Conservation (phyloP, 2,888 invertebrate genomes). For the Xylota segnis region DNA sequence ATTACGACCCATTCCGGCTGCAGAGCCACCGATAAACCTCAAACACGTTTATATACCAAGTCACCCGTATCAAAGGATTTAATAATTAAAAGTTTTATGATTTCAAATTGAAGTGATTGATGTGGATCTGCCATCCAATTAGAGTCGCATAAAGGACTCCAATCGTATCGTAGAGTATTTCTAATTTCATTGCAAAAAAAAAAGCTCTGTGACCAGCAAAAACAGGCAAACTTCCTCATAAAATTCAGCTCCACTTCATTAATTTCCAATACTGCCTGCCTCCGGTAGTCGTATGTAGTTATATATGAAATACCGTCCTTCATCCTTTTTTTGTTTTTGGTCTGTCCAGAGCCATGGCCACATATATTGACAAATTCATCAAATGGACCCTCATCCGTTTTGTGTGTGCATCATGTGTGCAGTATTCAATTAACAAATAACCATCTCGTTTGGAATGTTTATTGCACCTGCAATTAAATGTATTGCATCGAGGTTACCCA, state of each 20-base stretch:
- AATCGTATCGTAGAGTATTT: neutral
- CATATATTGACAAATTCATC: slow-evolving; percentile 40
- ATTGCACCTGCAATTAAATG: slow-evolving; percentile 76
- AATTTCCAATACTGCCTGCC: slow-evolving; percentile 37
- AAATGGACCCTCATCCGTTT: slow-evolving; percentile 54
- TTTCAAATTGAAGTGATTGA: too few species aligned
- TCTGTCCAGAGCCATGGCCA: neutral
- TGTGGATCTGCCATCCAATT: too few species aligned
- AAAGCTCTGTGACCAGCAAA: neutral
- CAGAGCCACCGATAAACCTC: too few species aligned
- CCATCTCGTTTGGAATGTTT: slow-evolving; percentile 64
- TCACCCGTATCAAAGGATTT: too few species aligned
- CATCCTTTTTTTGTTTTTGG: neutral
- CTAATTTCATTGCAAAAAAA: neutral
- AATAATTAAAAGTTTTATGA: too few species aligned
- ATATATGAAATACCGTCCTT: neutral
- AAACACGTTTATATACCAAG: too few species aligned
- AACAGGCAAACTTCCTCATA: slow-evolving; percentile 4
- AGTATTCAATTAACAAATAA: slow-evolving; percentile 73
- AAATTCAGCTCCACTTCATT: slow-evolving; percentile 60
- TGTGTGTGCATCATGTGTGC: slow-evolving; percentile 51
- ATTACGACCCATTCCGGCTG: too few species aligned
- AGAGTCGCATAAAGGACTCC: too few species aligned
- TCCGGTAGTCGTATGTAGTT: neutral
- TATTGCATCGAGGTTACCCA: slow-evolving; percentile 48